Evolutionary conservation across 2,888 invertebrate genomes (phyloP).

Genomic region (Drosophila prostipennis): DNA sequence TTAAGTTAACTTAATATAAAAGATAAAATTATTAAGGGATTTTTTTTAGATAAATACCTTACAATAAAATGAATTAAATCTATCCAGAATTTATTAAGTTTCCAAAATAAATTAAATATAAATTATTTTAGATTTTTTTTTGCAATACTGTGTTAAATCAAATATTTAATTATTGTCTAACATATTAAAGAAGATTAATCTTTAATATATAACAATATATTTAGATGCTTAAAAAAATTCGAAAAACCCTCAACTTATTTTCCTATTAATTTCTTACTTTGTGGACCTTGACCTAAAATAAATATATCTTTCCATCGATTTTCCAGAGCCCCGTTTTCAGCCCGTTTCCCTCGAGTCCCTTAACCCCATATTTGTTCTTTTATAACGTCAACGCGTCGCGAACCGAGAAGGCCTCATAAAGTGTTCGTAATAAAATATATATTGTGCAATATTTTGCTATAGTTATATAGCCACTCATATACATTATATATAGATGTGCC

Average conservation of each 20-base stretch:
- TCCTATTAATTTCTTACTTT: neutral
- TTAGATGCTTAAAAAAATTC: neutral
- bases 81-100: no score
- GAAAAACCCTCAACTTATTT: neutral
- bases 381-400: conserved; percentile 26
- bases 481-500: conserved; percentile 37
- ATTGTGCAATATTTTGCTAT: conserved; percentile 58
- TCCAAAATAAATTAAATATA: no score
- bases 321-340: neutral
- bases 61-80: no score
- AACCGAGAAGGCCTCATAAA: conserved; percentile 50
- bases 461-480: conserved; percentile 42
- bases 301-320: conserved; percentile 21
- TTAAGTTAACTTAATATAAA: no score
- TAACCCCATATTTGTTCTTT: conserved; percentile 33
- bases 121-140: no score
- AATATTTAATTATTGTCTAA: no score
- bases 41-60: no score
- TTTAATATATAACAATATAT: no score
- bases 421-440: conserved; percentile 69
- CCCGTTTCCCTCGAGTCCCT: neutral
- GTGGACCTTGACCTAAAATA: conserved; percentile 5
- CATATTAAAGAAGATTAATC: no score
- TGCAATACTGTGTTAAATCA: no score
- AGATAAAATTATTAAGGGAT: no score